Evolutionary conservation across 2,888 invertebrate genomes (phyloP), one percentile per base, ranked within the genome.

Genomic region (Creontiades dilutus): DNA sequence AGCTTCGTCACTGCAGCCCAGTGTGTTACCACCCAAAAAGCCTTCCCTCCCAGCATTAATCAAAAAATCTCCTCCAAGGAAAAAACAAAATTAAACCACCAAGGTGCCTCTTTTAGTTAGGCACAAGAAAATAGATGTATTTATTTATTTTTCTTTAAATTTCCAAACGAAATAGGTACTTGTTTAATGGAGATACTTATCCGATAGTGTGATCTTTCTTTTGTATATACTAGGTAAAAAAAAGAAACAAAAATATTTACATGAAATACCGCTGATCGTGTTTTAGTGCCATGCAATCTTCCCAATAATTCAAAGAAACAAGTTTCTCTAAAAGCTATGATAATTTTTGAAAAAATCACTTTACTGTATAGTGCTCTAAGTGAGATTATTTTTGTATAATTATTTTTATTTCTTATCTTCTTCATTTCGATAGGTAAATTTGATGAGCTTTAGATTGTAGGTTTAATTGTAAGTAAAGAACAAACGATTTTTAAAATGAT

Each of bases 331-430:
- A n/a, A 78, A 19, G 46, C 19, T 46, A 46, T 46, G 37, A 27
- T 78, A 19, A 37, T 46, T 19, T 47, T 78, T 78, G 11, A 46
- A 57, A 23, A 85, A 27, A 61, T 85, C 37, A 27, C 52, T 27
- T 48, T 27, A 52, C 16, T 82, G n/a, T n/a, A 19, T 86, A 86
- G 37, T 86, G 75, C 46, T 47, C 19, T 86, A 86, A 86, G 86
- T 47, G 86, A 86, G 86, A 86, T 86, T 82, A 4, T 57, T 75
- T 75, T 86, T 86, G 68, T 47, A 47, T 86, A 86, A 47, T 85
- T 61, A 7, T 86, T 86, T 46, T 75, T 47, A 86, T 75, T 82
- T 37, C 47, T 75, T 48, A 52, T 37, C 13, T 52, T 37, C 13
- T 52, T 47, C 19, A 52, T 19, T 47, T 48, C 14, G 47, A 14